Base-by-base conservation (phyloP, 2,113 vertebrate genomes). In the Silurus meridionalis region DNA sequence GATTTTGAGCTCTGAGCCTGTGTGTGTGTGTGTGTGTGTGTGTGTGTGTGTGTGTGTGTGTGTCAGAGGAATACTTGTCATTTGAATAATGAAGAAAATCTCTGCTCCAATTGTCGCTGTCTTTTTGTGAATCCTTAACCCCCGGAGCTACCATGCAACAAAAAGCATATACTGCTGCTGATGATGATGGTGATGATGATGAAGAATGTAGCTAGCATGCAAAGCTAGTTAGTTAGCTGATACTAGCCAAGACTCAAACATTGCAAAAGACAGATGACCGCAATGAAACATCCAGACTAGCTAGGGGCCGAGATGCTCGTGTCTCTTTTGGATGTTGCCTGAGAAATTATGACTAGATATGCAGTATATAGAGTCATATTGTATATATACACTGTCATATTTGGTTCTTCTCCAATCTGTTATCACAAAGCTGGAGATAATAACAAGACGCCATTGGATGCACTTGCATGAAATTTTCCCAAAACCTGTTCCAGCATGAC, bases 61-160 rank as follows among this genome's bases (percentile, higher is more conserved):
- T 78, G 52, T 78, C 74, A 78, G 53, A 58, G 25, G 77, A 58
- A 79, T 58, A 79, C 77, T 79, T 25, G 9, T 17, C 77, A 79
- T 58, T 79, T 79, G 19, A 28, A 28, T 57, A 37, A 19, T 58
- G n/a, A 58, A 66, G 5, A 78, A 55, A 25, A 28, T 55, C 77
- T 57, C 50, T 23, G 17, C 4, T 72, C 37, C 8, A 17, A 48
- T 1, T 21, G 69, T 48, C 19, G 14, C 71, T 23, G 17, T 74
- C 17, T 50, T 74, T 48, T 23, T 3, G 5, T 8, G 15, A 19
- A 37, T 8, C 0, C 7, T 71, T 48, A 48, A 71, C 1, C 10
- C 37, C 9, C 25, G 11, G 25, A 11, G 61, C 25, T 67, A 57
- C 7, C 17, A 71, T 17, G 28, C 3, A 10, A 48, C 6, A 48